Percentiles rank a stretch among this genome's conserved stretches.
phyloP scores from a whole-genome alignment of 2,797 vertebrate species.

The Orientallactaga sibirica region DNA sequence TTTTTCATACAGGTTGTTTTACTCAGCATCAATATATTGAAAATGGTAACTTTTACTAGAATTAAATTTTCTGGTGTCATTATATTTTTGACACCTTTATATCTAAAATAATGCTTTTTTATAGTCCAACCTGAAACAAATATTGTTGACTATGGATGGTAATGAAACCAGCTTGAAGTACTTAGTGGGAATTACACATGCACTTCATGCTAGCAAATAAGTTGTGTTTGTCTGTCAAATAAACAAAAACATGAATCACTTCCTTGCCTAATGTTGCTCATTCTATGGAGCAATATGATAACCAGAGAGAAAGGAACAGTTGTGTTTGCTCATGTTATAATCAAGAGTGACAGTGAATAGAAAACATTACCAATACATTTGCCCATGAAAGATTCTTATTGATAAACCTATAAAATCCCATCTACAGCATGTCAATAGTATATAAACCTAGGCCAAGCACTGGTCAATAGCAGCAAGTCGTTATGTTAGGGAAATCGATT shows the following conservation, averaged over 20 bases:
- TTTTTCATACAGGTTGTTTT: neutral
- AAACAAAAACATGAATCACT: slow-evolving; percentile 27
- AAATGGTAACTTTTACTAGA: neutral
- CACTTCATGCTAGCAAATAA: neutral
- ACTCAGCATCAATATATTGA: neutral
- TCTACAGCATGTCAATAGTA: slow-evolving; percentile 58
- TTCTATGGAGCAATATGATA: slow-evolving; percentile 46
- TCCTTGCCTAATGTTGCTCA: slow-evolving; percentile 35
- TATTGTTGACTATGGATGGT: neutral
- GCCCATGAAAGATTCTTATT: neutral
- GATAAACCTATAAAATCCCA: slow-evolving; percentile 57
- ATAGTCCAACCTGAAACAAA: slow-evolving; percentile 21
- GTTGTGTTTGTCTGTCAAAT: slow-evolving; percentile 62
- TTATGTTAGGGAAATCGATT: slow-evolving; percentile 65
- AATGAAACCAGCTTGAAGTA: neutral
- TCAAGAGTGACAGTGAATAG: neutral
- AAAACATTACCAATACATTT: slow-evolving; percentile 56
- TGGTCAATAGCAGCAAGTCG: slow-evolving; percentile 74
- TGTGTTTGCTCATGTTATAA: neutral
- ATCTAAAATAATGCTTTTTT: slow-evolving; percentile 29
- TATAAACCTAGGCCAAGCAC: slow-evolving; percentile 37
- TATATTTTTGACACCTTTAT: slow-evolving; percentile 8
- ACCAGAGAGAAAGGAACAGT: neutral
- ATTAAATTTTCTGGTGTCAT: neutral
- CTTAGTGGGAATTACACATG: neutral